Evolutionary conservation across 2,888 invertebrate species (phyloP), one percentile per base, ranked within the genome.

Genomic region (Callyntrura guangdongensis): DNA sequence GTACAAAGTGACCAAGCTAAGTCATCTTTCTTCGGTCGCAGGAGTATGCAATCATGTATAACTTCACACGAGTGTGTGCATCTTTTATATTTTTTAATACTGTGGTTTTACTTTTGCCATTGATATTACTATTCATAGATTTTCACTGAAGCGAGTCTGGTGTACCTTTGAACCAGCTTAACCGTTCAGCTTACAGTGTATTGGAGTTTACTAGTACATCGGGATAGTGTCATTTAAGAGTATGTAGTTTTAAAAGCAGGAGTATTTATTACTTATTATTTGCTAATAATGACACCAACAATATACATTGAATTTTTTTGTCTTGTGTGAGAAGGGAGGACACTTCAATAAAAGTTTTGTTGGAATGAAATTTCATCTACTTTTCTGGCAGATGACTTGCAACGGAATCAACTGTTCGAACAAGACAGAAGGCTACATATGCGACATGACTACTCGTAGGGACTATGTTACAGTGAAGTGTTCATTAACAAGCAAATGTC

Each of bases 1-100:
- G 22, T 27, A 69, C n/a, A n/a, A 17, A 27, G 47, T 85, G 72
- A 85, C 11, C 72, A 74, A 74, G 36, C 56, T 17, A 72, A 56
- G 56, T 69, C 69, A 85, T 47, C 22, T 36, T 69, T 69, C 69
- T 36, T 36, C 36, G 36, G 3, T 36, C 36, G 36, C 69, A 69
- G 1, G 36, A 14, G 20, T 22, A 20, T 61, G 6, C 36, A 36
- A 36, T 36, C 3, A 36, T 36, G 36, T 36, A 36, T 36, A 36
- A n/a, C n/a, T n/a, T n/a, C n/a, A n/a, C n/a, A n/a, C 36, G n/a
- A 59, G n/a, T 27, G 14, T 64, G 27, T n/a, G n/a, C 27, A 64
- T n/a, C n/a, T 64, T 64, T 5, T 56, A 56, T 14, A 53, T 14
- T 14, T 11, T 56, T 14, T 56, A 56, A 56, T 0, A 4, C n/a